These are phyloP conservation scores for Muntiacus muntjak DNA, from an alignment of 2,113 vertebrate species.

Conservation along the genomic window DNA sequence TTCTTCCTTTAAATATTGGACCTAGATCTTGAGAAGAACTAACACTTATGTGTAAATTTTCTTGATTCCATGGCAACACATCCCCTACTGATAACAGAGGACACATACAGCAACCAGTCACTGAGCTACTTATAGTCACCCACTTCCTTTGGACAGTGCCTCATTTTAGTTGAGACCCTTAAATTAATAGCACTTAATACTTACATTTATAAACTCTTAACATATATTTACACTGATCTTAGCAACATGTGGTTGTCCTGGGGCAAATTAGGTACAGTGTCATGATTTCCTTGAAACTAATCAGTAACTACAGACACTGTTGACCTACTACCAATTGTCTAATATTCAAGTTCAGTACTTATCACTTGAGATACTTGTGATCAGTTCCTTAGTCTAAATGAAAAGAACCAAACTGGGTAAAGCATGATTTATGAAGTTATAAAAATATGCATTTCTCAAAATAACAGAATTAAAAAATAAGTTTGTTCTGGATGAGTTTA, in stretches of 20 bases:
- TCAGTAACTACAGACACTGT: neutral
- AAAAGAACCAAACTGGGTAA: neutral
- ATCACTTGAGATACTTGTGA: neutral
- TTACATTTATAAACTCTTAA: neutral
- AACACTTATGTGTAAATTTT: neutral
- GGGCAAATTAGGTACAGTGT: neutral
- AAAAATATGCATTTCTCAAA: neutral
- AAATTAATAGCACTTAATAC: neutral
- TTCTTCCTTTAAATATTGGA: neutral
- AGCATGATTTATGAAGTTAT: neutral
- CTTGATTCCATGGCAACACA: neutral
- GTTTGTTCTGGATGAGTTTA: neutral
- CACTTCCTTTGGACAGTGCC: neutral
- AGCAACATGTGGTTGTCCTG: neutral
- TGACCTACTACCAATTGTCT: neutral
- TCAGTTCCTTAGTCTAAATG: neutral
- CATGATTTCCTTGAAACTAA: neutral
- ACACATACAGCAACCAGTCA: neutral
- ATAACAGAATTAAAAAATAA: neutral
- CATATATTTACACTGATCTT: neutral
- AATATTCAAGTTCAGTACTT: neutral
- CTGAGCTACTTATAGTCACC: neutral
- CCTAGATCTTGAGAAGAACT: neutral
- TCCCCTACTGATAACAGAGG: neutral
- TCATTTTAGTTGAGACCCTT: slow-evolving; percentile 23